phyloP scores from a whole-genome alignment of 2,888 invertebrate species.

The Pheosia tremula region DNA sequence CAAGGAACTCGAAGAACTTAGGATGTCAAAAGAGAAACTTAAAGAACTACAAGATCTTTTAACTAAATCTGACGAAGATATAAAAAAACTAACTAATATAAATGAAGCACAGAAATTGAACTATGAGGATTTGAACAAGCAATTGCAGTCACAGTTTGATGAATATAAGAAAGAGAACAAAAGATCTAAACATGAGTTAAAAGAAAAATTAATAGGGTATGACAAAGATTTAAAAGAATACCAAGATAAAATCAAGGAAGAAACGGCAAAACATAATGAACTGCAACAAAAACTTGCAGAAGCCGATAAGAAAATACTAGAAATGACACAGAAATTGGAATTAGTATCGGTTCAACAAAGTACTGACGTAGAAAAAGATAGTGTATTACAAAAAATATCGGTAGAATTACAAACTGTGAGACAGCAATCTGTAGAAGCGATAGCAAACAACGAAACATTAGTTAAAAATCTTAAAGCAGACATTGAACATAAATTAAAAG shows the following conservation, averaged over 20 bases:
- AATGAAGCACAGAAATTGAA: slow-evolving; percentile 79
- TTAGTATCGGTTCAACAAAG: slow-evolving; percentile 71
- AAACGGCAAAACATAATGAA: slow-evolving; percentile 68
- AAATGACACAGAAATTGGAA: slow-evolving; percentile 74
- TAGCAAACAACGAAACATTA: slow-evolving; percentile 65
- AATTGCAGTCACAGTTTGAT: slow-evolving; percentile 70
- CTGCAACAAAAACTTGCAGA: slow-evolving; percentile 66
- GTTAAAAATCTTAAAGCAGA: slow-evolving; percentile 67
- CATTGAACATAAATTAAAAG: slow-evolving; percentile 68
- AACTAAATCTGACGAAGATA: slow-evolving; percentile 73
- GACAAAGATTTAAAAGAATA: slow-evolving; percentile 70
- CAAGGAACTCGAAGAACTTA: slow-evolving; percentile 62
- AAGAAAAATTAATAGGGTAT: slow-evolving; percentile 83
- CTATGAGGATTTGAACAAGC: slow-evolving; percentile 77
- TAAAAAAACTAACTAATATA: slow-evolving; percentile 72
- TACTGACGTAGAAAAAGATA: slow-evolving; percentile 68
- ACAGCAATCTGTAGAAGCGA: slow-evolving; percentile 62
- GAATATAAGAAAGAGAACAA: slow-evolving; percentile 78
- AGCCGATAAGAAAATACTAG: slow-evolving; percentile 64
- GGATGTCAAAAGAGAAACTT: slow-evolving; percentile 67
- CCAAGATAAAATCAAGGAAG: slow-evolving; percentile 65
- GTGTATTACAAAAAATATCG: slow-evolving; percentile 70
- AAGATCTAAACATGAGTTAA: slow-evolving; percentile 79
- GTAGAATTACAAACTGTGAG: slow-evolving; percentile 71
- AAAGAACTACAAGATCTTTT: slow-evolving; percentile 69